These are phyloP conservation scores for Pogonocichla stellata DNA, from an alignment of 2,113 vertebrate genomes.

Conservation along the genomic window DNA sequence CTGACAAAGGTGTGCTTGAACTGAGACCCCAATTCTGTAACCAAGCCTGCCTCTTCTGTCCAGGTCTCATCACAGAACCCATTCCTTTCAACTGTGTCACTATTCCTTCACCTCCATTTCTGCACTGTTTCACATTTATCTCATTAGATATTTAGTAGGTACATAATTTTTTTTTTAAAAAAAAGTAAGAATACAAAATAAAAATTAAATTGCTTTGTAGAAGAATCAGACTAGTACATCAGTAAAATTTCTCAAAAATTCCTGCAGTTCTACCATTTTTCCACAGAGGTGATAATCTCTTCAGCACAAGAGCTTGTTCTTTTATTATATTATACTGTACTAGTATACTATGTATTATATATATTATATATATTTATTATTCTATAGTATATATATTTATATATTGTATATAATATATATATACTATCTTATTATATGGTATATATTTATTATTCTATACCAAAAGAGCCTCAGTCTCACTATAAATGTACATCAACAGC, in stretches of 20 bases:
- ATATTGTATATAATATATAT: no score
- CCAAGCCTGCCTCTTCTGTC: not conserved
- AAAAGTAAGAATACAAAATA: not conserved
- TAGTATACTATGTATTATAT: not conserved
- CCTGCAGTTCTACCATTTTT: not conserved
- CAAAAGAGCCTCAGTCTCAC: not conserved
- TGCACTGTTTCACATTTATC: not conserved
- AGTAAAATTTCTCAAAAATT: not conserved
- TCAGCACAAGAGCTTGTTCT: not conserved
- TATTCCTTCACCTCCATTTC: not conserved
- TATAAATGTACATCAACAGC: not conserved
- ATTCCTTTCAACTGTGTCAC: not conserved
- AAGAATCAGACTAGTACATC: not conserved
- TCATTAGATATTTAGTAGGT: not conserved
- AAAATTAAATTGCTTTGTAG: not conserved
- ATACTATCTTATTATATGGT: no score
- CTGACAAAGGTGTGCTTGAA: not conserved
- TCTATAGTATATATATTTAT: not conserved
- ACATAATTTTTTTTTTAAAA: not conserved
- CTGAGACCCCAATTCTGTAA: not conserved
- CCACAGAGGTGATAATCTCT: not conserved
- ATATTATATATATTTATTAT: not conserved
- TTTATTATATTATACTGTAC: not conserved
- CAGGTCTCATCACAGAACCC: not conserved
- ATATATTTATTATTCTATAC: not conserved